phyloP scores from a whole-genome alignment of 2,797 vertebrate genomes.

The Chiropotes sagulatus region DNA sequence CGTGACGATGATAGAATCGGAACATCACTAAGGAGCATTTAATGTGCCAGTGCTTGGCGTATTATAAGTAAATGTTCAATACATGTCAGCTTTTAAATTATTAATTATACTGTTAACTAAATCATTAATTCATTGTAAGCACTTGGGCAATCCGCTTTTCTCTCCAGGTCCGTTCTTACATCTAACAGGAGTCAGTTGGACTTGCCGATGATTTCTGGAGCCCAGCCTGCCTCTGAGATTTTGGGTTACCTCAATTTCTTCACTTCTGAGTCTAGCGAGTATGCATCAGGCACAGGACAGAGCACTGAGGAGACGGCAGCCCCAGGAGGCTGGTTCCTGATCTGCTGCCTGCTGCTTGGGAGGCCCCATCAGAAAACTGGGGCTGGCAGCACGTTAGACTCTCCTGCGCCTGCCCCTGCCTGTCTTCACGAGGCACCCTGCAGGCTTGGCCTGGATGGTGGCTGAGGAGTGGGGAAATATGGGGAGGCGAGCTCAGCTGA shows the following conservation, averaged over 20 bases:
- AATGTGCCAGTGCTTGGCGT: neutral
- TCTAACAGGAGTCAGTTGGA: neutral
- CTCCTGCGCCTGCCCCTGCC: neutral
- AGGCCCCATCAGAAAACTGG: neutral
- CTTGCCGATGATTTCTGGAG: neutral
- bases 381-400: neutral
- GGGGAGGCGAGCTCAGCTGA: neutral
- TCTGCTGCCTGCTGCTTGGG: neutral
- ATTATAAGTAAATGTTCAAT: neutral
- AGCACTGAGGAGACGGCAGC: neutral
- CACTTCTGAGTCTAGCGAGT: neutral
- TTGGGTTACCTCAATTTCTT: neutral
- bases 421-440: neutral
- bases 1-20: slow-evolving; percentile 14
- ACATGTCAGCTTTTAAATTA: neutral
- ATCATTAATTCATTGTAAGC: neutral
- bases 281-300: too few species aligned
- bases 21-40: neutral
- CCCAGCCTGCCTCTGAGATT: neutral
- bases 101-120: neutral
- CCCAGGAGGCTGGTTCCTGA: neutral
- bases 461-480: neutral
- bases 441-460: neutral
- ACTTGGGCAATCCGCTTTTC: neutral
- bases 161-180: neutral